Percentiles rank a stretch among this genome's conserved stretches.
phyloP scores from a whole-genome alignment of 2,113 vertebrate species.

The Natator depressus region DNA sequence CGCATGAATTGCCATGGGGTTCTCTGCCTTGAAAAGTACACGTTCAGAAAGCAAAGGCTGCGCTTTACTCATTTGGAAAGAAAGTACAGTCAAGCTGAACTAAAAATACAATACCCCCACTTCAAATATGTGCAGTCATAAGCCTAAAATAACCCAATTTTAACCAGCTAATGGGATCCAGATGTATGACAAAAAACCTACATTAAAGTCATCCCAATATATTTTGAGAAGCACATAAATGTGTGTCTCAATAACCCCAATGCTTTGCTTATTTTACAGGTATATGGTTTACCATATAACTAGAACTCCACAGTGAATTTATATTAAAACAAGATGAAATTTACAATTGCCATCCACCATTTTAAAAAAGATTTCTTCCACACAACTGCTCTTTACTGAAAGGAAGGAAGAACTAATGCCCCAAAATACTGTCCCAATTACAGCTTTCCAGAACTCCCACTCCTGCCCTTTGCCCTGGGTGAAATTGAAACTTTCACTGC shows the following conservation, averaged over 20 bases:
- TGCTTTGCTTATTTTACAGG: neutral
- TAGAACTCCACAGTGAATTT: neutral
- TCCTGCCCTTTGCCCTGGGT: neutral
- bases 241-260: neutral
- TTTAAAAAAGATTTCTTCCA: neutral
- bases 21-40: neutral
- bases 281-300: fast-evolving
- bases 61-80: neutral
- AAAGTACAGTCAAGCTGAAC: neutral
- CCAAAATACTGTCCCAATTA: neutral
- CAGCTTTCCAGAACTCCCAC: neutral
- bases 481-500: neutral
- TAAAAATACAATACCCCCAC: slow-evolving; percentile 30
- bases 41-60: neutral
- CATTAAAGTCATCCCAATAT: neutral
- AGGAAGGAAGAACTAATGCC: neutral
- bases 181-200: neutral
- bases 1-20: neutral
- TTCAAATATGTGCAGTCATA: neutral
- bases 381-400: neutral
- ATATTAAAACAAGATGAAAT: fast-evolving
- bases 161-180: slow-evolving; percentile 33
- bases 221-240: neutral
- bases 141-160: slow-evolving; percentile 42
- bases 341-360: neutral